Evolutionary conservation across 2,113 vertebrate genomes (phyloP), one percentile per base, ranked within the genome.

Genomic region (Petaurus breviceps): DNA sequence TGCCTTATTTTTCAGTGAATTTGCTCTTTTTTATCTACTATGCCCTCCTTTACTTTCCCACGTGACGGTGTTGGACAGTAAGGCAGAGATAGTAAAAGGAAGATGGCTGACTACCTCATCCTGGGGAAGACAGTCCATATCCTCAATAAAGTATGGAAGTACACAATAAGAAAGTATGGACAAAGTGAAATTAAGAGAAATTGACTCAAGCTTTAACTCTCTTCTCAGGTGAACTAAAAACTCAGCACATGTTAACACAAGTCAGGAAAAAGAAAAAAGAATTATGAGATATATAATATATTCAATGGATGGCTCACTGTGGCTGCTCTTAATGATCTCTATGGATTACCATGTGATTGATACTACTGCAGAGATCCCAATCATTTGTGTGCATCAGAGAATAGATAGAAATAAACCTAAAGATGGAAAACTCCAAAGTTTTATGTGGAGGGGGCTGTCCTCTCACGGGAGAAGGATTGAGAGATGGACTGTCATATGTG

Each of bases 1-100:
- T 0, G 47, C 61, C 10, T 0, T 47, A 90, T 9, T 1, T 0
- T 37, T 77, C 10, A 0, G 43, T 0, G 1, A 10, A 46, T 22
- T 54, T 9, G 19, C n/a, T 84, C 6, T 43, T 84, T 52, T 84
- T 84, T 84, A 19, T 84, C 6, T 5, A 23, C 68, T 7, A 84
- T 0, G 0, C n/a, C n/a, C 68, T 43, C 68, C 7, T 43, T 84
- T 16, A n/a, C 68, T 84, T 43, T n/a, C 16, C 68, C 68, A 7
- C 22, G 19, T 43, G 37, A 84, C 7, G 68, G 68, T 19, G n/a
- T 84, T 43, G 43, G 68, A 77, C 37, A 77, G 37, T n/a, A 77
- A 43, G 68, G 68, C 19, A 23, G 37, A 10, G 14, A 37, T 68
- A 31, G 61, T 16, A n/a, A 68, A 77, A 77, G 61, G 61, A 77